Evolutionary conservation across 2,113 vertebrate genomes (phyloP), one percentile per base, ranked within the genome.

Genomic region (Eolophus roseicapilla): DNA sequence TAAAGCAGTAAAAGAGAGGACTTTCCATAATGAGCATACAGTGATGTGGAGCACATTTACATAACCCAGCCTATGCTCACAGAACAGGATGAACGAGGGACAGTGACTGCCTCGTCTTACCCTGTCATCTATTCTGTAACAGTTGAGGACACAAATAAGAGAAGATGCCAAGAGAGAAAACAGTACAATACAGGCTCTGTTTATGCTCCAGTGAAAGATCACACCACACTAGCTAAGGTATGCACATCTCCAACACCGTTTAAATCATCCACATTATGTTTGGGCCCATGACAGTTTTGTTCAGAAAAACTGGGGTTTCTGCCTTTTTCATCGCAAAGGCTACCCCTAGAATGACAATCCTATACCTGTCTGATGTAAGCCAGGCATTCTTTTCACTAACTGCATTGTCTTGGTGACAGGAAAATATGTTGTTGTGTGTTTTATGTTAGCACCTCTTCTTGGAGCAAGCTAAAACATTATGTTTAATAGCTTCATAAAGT

Each of bases 161-260:
- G 86, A 88, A 93, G 4, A 88, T 18, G 92, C 93, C 93, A 96
- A 86, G 87, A 92, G 59, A 86, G 64, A 52, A 88, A 82, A 46
- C 55, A 95, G 78, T 27, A 95, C 91, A 96, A 86, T 86, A 41
- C 78, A 70, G 39, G 64, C 96, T 95, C 75, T 97, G 95, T 96
- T 95, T 85, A 80, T 83, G 86, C 77, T 95, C 62, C 93, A 93
- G 80, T 82, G 88, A 94, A 85, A 92, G 82, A 93, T 90, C 94
- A 90, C 91, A 95, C 88, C 87, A 95, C 90, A 82, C 90, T 95
- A 95, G 92, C 93, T 76, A 92, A 96, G 84, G 91, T 93, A 96
- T 93, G 96, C 92, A 93, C 82, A 93, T 91, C 92, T 53, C 91
- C 82, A 90, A 18, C 86, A 87, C 88, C 65, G 85, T 59, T 92